A percentile compares a stretch with the other conserved stretches of the same genome.
Evolutionary conservation across 2,888 invertebrate genomes (phyloP).

Genomic region (Drosophila gaucha): DNA sequence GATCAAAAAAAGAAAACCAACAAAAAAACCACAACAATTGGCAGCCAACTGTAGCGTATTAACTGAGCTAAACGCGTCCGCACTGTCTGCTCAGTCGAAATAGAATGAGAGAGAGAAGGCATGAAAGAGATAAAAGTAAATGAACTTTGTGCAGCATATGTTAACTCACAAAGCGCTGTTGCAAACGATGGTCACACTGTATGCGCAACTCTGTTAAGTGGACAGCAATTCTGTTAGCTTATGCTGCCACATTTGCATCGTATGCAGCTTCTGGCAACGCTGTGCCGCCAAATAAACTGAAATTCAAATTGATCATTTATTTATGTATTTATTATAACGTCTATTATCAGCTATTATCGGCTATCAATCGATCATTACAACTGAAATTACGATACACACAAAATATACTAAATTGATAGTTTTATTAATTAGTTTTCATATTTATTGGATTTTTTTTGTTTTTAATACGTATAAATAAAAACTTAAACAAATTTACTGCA

Average conservation of each 20-base stretch:
- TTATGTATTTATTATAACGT: too few relatives aligned
- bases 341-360: too few relatives aligned
- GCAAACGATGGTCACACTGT: constrained; percentile 23
- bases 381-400: too few relatives aligned
- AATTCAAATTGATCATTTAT: constrained; percentile 47
- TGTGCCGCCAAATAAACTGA: neutral
- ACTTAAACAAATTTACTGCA: constrained; percentile 80
- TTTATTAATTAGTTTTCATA: constrained; percentile 53
- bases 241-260: neutral
- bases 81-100: constrained; percentile 3
- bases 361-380: too few relatives aligned
- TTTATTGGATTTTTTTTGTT: constrained; percentile 57
- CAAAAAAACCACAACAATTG: constrained; percentile 6
- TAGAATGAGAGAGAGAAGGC: constrained; percentile 17
- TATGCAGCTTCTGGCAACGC: constrained; percentile 32
- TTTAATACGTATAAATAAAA: constrained; percentile 78
- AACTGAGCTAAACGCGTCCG: constrained; percentile 25
- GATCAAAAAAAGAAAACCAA: constrained; percentile 5
- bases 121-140: constrained; percentile 12
- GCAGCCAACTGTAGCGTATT: constrained; percentile 4
- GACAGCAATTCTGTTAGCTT: constrained; percentile 22
- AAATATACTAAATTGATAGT: constrained; percentile 49
- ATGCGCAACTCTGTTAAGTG: constrained; percentile 20
- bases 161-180: constrained; percentile 21
- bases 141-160: constrained; percentile 8